These are phyloP conservation scores for Chalcosyrphus nemorum DNA, from an alignment of 2,888 invertebrate species.

Conservation along the genomic window DNA sequence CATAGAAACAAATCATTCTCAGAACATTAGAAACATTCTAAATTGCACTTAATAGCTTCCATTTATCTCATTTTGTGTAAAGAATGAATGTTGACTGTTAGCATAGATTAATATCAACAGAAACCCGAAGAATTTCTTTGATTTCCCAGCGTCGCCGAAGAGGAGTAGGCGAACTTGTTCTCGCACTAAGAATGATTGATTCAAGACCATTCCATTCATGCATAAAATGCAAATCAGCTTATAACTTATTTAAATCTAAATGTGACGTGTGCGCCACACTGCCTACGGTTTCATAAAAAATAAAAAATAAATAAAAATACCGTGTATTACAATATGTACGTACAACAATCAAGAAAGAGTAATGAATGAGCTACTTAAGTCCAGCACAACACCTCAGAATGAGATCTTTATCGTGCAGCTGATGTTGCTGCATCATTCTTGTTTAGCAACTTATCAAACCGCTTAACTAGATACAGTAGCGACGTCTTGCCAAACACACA, in stretches of 20 bases:
- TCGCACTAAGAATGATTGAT: conserved; percentile 25
- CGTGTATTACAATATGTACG: conserved; percentile 9
- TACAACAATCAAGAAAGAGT: background rate
- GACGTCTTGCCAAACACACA: background rate
- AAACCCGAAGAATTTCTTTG: background rate
- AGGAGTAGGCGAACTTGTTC: conserved; percentile 6
- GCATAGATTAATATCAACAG: background rate
- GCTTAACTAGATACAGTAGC: conserved; percentile 54
- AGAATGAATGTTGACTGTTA: no score
- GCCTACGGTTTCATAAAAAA: conserved; percentile 4
- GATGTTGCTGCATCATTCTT: conserved; percentile 66
- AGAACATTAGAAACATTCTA: background rate
- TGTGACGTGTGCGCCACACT: conserved; percentile 8
- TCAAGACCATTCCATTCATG: conserved; percentile 24
- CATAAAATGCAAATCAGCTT: conserved; percentile 26
- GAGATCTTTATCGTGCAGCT: conserved; percentile 47
- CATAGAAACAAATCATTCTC: background rate
- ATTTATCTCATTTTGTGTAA: background rate
- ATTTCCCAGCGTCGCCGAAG: background rate
- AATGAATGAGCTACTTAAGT: conserved; percentile 24
- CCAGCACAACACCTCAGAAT: conserved; percentile 46
- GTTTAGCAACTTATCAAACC: conserved; percentile 63
- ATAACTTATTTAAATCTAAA: conserved; percentile 38
- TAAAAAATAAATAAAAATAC: no score
- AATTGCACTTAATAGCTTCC: background rate